phyloP scores from a whole-genome alignment of 2,113 vertebrate genomes.

The Pelecanus crispus region DNA sequence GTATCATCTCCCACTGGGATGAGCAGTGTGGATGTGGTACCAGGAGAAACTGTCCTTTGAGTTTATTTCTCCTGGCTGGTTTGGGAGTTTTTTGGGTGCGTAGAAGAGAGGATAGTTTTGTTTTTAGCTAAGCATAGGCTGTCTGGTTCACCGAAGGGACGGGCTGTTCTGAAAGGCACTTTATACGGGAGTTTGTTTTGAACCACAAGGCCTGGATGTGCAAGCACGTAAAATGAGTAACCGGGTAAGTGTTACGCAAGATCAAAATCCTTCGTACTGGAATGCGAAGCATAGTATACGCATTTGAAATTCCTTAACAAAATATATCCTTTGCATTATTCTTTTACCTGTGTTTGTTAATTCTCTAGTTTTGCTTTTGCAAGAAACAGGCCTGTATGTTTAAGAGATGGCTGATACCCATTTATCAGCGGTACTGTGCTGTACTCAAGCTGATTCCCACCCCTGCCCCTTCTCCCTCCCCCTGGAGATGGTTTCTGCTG shows the following conservation, averaged over 20 bases:
- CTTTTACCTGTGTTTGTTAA: background rate
- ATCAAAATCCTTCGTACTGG: constrained; percentile 32
- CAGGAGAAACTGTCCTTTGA: constrained; percentile 52
- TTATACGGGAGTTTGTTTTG: constrained; percentile 39
- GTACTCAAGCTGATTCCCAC: background rate
- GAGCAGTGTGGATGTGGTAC: constrained; percentile 38
- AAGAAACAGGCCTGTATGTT: background rate
- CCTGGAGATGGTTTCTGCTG: background rate
- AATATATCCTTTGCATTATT: background rate
- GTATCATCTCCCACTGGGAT: constrained; percentile 44
- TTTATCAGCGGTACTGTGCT: background rate
- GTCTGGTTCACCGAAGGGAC: constrained; percentile 11
- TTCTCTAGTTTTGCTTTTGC: constrained; percentile 19
- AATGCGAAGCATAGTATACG: background rate
- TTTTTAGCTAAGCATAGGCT: constrained; percentile 5
- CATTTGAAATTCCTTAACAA: constrained; percentile 2
- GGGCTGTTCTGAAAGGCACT: constrained; percentile 20
- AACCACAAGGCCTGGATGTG: background rate
- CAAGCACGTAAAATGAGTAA: constrained; percentile 37
- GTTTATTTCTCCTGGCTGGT: constrained; percentile 43
- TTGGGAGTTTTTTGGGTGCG: background rate
- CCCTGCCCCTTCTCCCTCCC: background rate
- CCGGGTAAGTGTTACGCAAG: constrained; percentile 18
- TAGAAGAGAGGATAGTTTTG: background rate
- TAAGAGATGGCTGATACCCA: background rate